phyloP scores from a whole-genome alignment of 2,888 invertebrate genomes.

The Dorcus parallelipipedus region DNA sequence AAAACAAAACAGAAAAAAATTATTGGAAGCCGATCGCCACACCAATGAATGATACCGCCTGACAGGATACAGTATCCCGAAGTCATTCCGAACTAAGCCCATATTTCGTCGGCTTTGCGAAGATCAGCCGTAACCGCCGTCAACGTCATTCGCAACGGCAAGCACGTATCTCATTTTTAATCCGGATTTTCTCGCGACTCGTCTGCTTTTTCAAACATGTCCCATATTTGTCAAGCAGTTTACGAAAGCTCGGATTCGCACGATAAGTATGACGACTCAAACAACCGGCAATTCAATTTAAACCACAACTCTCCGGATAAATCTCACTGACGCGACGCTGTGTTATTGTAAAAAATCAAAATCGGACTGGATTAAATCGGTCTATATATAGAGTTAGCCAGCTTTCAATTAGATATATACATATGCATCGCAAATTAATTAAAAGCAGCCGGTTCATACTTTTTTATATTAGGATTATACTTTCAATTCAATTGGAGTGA shows the following conservation, averaged over 20 bases:
- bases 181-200: conserved; percentile 46
- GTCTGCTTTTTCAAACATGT: conserved; percentile 34
- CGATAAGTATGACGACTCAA: neutral
- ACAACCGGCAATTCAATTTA: too few species aligned
- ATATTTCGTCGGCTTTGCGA: conserved; percentile 44
- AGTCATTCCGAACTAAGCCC: conserved; percentile 31
- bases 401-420: too few species aligned
- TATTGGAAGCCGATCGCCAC: conserved; percentile 36
- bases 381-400: too few species aligned
- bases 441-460: too few species aligned
- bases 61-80: conserved; percentile 1
- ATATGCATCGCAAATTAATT: too few species aligned
- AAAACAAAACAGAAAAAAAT: conserved; percentile 40
- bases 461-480: too few species aligned
- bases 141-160: conserved; percentile 36
- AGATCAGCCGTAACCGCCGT: conserved; percentile 38
- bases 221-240: conserved; percentile 26
- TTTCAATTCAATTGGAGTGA: too few species aligned
- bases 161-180: conserved; percentile 49
- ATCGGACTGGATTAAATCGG: too few species aligned
- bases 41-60: conserved; percentile 42
- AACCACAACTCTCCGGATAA: too few species aligned
- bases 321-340: too few species aligned
- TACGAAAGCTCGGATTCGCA: conserved; percentile 14
- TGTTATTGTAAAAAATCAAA: too few species aligned